phyloP scores from a whole-genome alignment of 1,140 invertebrate genomes.

The Pseudomyrmex sp. region DNA sequence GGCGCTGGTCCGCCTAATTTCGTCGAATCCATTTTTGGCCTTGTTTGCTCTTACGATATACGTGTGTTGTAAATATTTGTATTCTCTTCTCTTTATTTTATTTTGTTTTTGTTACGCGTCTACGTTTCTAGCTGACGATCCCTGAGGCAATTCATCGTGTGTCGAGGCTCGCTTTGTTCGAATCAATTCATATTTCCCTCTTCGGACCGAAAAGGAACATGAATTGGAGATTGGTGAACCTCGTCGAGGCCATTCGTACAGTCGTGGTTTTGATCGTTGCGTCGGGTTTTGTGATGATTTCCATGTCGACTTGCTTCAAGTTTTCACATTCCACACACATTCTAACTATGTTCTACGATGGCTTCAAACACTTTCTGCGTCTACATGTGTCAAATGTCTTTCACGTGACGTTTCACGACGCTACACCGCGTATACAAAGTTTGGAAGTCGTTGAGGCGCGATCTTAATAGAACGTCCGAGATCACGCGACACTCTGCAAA shows the following conservation, averaged over 20 bases:
- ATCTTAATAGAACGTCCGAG: constrained; percentile 53
- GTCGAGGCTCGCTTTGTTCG: constrained; percentile 27
- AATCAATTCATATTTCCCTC: constrained; percentile 69
- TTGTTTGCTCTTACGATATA: constrained; percentile 1
- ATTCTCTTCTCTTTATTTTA: constrained; percentile 16
- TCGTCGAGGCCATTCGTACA: constrained; percentile 39
- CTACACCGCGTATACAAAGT: constrained; percentile 59
- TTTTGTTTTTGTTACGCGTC: constrained; percentile 10
- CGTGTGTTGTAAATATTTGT: constrained; percentile 23
- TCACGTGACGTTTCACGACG: constrained; percentile 33
- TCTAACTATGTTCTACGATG: constrained; percentile 41
- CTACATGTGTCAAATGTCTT: constrained; percentile 27
- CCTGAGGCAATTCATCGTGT: constrained; percentile 71
- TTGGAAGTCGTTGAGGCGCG: constrained; percentile 50
- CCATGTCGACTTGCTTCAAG: constrained; percentile 54
- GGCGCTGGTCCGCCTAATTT: constrained; percentile 75
- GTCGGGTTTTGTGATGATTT: constrained; percentile 45
- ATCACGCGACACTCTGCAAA: constrained; percentile 67
- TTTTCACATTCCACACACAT: constrained; percentile 16
- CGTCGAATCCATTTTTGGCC: constrained; percentile 76
- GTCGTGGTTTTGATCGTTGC: constrained; percentile 30
- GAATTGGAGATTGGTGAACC: constrained; percentile 64
- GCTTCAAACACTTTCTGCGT: constrained; percentile 18
- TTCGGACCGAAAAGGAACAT: constrained; percentile 75
- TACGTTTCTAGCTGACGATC: constrained; percentile 51